These are phyloP conservation scores for Corbicula japonica DNA, from an alignment of 2,888 invertebrate genomes.

Conservation along the genomic window DNA sequence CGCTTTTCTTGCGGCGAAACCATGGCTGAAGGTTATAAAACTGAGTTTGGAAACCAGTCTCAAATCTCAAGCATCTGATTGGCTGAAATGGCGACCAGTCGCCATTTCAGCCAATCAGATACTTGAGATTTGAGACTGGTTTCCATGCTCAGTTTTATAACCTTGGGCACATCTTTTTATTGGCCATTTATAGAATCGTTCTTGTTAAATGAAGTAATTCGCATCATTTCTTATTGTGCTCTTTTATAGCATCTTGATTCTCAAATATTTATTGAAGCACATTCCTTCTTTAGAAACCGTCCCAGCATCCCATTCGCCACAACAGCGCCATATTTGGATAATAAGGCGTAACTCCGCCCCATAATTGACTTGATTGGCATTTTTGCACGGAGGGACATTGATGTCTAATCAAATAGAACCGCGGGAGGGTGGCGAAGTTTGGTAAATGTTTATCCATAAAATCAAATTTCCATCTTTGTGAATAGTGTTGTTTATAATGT, in stretches of 20 bases:
- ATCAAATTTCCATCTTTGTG: constrained; percentile 67
- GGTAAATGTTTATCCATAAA: constrained; percentile 73
- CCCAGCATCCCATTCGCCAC: constrained; percentile 48
- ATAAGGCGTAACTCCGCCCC: constrained; percentile 36
- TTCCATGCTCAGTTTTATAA: not conserved
- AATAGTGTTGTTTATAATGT: constrained; percentile 54
- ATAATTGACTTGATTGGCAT: constrained; percentile 45
- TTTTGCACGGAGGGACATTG: constrained; percentile 29
- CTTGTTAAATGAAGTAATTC: constrained; percentile 48
- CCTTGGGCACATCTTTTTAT: constrained; percentile 3
- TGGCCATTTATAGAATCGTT: constrained; percentile 41
- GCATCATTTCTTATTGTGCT: constrained; percentile 36
- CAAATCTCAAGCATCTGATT: no score
- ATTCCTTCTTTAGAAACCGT: constrained; percentile 20
- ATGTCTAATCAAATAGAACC: constrained; percentile 64
- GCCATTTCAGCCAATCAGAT: no score
- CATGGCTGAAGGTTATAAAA: no score
- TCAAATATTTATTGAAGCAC: constrained; percentile 49
- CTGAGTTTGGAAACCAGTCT: no score
- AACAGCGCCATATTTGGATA: constrained; percentile 35
- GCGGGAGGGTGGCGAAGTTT: constrained; percentile 64
- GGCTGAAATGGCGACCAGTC: no score
- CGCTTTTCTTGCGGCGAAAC: no score
- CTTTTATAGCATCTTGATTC: constrained; percentile 34
- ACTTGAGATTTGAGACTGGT: not conserved